Conservation (phyloP, 2,888 invertebrate genomes). For the Tipula lateralis region DNA sequence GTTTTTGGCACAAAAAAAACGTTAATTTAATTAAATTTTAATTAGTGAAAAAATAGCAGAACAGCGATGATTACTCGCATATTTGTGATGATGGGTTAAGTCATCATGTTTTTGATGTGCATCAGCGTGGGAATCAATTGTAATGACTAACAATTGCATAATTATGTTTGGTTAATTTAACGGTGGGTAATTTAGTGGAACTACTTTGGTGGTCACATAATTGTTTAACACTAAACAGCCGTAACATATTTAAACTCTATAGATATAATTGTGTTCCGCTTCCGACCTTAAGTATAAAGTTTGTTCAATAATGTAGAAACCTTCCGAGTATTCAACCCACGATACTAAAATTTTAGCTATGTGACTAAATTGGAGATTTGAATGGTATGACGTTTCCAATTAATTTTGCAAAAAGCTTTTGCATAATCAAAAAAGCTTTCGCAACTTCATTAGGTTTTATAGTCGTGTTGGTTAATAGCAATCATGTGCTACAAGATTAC, state of each 20-base stretch:
- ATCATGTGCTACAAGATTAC: too few species aligned
- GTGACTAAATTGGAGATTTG: too few species aligned
- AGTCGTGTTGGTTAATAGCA: too few species aligned
- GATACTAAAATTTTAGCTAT: too few species aligned
- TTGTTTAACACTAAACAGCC: neutral
- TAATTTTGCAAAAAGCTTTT: too few species aligned
- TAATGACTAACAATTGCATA: neutral
- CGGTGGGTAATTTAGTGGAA: neutral
- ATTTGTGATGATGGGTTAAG: neutral
- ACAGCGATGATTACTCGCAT: neutral
- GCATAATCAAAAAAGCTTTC: too few species aligned
- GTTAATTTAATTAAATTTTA: neutral
- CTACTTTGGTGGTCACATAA: neutral
- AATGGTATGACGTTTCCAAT: too few species aligned
- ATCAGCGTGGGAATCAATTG: neutral
- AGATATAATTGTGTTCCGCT: too few species aligned
- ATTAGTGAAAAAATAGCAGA: neutral
- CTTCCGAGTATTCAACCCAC: too few species aligned
- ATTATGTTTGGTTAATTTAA: neutral
- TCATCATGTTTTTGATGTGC: neutral
- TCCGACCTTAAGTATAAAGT: too few species aligned
- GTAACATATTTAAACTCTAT: neutral
- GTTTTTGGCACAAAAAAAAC: neutral
- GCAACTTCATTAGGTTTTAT: too few species aligned
- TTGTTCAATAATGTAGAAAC: too few species aligned